Percentiles rank a stretch among this genome's conserved stretches.
Evolutionary conservation across 1,140 invertebrate species (phyloP).

Genomic region (Drosophila jambulina): DNA sequence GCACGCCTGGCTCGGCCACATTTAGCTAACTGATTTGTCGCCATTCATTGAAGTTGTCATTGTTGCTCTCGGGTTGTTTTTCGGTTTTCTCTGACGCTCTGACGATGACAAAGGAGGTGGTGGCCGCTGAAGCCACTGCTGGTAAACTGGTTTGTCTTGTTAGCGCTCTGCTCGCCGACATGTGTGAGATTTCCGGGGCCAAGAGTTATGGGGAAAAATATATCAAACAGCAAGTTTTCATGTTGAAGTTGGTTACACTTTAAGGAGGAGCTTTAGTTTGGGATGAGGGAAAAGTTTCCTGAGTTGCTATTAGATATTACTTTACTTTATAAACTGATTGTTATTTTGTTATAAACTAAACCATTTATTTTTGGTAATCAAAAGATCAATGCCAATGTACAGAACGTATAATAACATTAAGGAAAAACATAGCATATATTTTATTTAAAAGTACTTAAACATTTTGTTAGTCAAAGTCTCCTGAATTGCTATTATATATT

Average conservation of each 20-base stretch:
- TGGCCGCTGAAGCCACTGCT: conserved; percentile 37
- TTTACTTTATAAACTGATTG: background rate
- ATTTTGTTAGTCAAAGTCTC: too few relatives aligned
- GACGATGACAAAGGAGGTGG: conserved; percentile 40
- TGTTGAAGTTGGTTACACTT: background rate
- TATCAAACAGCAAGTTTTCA: conserved; percentile 11
- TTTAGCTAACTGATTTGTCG: conserved; percentile 63
- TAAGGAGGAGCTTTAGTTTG: background rate
- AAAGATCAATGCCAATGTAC: background rate
- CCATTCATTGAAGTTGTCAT: conserved; percentile 55
- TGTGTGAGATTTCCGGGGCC: conserved; percentile 30
- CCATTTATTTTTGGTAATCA: background rate
- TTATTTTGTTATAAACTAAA: background rate
- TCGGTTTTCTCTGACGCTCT: conserved; percentile 19
- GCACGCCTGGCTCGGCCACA: conserved; percentile 49
- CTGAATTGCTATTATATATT: too few relatives aligned
- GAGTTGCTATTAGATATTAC: background rate
- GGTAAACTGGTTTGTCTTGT: conserved; percentile 42
- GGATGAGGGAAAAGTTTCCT: background rate
- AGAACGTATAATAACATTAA: too few relatives aligned
- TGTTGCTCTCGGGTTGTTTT: conserved; percentile 42
- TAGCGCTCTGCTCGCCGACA: conserved; percentile 29
- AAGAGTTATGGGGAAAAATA: conserved; percentile 28
- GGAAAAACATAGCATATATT: background rate
- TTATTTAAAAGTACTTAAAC: background rate